phyloP scores from a whole-genome alignment of 2,113 vertebrate genomes.

The Oceanites oceanicus region DNA sequence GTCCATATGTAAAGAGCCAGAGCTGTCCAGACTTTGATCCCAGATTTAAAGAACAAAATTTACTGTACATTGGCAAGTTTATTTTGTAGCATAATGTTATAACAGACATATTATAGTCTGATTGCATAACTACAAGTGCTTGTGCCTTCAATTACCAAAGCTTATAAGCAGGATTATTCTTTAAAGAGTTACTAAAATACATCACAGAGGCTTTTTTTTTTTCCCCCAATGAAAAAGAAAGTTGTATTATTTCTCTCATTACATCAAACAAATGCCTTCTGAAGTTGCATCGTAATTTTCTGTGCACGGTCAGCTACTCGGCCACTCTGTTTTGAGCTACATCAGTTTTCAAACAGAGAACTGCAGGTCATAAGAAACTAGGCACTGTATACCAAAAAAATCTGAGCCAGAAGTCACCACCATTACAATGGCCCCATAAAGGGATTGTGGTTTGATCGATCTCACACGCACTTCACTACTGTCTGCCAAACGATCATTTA shows the following conservation, averaged over 20 bases:
- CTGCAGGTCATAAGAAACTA: not conserved
- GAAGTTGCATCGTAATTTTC: not conserved
- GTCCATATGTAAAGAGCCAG: not conserved
- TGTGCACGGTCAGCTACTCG: not conserved
- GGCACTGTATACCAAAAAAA: not conserved
- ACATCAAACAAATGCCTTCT: not conserved
- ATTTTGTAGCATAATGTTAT: not conserved
- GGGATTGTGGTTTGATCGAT: not conserved
- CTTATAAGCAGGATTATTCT: not conserved
- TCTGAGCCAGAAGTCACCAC: not conserved
- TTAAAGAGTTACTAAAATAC: not conserved
- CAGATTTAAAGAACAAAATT: not conserved
- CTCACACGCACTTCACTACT: not conserved
- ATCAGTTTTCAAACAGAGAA: not conserved
- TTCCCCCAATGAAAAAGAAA: not conserved
- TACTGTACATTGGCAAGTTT: not conserved
- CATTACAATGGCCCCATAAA: not conserved
- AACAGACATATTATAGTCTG: not conserved
- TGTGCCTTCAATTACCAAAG: not conserved
- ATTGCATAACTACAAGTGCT: not conserved
- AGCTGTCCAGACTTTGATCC: not conserved
- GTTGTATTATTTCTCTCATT: not conserved
- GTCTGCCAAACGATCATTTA: not conserved
- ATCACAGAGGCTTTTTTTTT: not conserved
- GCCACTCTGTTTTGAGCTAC: not conserved